phyloP scores from a whole-genome alignment of 2,888 invertebrate genomes.

The Napeogenes sylphis region DNA sequence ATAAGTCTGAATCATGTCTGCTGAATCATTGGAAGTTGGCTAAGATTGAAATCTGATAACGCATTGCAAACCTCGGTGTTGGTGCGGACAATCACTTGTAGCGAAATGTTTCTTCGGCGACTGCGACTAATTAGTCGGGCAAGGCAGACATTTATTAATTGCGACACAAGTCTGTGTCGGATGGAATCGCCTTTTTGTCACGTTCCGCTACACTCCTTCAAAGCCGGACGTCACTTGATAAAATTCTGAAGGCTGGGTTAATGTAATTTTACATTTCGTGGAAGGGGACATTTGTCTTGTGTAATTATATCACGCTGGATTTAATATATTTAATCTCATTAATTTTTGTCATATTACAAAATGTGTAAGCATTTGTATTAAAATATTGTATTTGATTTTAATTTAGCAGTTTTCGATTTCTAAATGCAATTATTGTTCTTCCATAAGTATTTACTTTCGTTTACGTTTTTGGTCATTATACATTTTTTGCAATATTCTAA shows the following conservation, averaged over 20 bases:
- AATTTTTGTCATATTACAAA: constrained; percentile 9
- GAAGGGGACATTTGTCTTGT: constrained; percentile 36
- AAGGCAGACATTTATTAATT: constrained; percentile 72
- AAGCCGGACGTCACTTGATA: constrained; percentile 40
- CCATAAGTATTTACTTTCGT: background rate
- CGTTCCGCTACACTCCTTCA: constrained; percentile 57
- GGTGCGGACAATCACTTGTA: constrained; percentile 38
- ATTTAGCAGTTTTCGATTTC: background rate
- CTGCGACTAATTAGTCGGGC: constrained; percentile 70
- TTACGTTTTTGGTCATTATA: background rate
- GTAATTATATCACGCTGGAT: constrained; percentile 29
- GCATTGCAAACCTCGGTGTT: constrained; percentile 14
- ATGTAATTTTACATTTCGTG: constrained; percentile 39
- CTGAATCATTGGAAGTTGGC: constrained; percentile 23
- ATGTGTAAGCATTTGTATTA: background rate
- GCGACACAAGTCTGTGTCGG: constrained; percentile 65
- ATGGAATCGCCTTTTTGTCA: constrained; percentile 47
- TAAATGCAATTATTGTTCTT: no score
- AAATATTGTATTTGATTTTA: background rate
- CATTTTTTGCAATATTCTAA: no score
- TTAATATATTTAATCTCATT: constrained; percentile 19
- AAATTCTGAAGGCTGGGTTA: constrained; percentile 34
- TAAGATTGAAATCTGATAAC: constrained; percentile 27
- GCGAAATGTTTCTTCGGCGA: constrained; percentile 56
- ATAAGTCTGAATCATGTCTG: constrained; percentile 6